These are phyloP conservation scores for Megaustenia siamemsis DNA, from an alignment of 2,888 invertebrate species.

Conservation along the genomic window DNA sequence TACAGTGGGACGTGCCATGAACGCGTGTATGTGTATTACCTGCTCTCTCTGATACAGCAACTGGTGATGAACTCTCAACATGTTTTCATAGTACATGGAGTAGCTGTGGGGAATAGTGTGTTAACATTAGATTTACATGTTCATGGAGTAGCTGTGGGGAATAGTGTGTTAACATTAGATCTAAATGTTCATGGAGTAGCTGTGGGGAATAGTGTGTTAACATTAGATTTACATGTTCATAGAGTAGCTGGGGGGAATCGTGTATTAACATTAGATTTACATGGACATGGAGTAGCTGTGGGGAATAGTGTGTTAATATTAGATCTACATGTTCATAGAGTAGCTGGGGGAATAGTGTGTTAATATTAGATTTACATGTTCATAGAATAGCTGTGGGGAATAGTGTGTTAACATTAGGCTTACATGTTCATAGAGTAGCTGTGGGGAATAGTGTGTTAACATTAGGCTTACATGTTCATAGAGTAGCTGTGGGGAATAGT, in stretches of 20 bases:
- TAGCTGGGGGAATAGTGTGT: too few species aligned
- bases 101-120: too few species aligned
- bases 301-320: too few species aligned
- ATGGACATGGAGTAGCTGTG: background rate
- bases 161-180: too few species aligned
- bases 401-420: too few species aligned
- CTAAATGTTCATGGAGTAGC: background rate
- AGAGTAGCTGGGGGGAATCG: too few species aligned
- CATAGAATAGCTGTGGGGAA: background rate
- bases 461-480: background rate
- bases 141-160: background rate
- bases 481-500: background rate
- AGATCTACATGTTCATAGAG: too few species aligned
- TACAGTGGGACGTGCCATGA: too few species aligned
- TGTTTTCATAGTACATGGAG: slow-evolving; percentile 79
- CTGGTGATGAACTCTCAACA: slow-evolving; percentile 76
- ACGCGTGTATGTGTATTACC: slow-evolving; percentile 58
- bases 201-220: too few species aligned
- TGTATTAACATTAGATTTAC: background rate
- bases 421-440: background rate
- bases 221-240: too few species aligned
- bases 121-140: background rate
- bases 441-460: too few species aligned
- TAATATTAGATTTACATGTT: background rate
- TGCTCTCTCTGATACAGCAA: slow-evolving; percentile 77